Percentiles rank a stretch among this genome's conserved stretches.
Conservation (phyloP, 2,113 vertebrate genomes). For the Dicentrarchus labrax region DNA sequence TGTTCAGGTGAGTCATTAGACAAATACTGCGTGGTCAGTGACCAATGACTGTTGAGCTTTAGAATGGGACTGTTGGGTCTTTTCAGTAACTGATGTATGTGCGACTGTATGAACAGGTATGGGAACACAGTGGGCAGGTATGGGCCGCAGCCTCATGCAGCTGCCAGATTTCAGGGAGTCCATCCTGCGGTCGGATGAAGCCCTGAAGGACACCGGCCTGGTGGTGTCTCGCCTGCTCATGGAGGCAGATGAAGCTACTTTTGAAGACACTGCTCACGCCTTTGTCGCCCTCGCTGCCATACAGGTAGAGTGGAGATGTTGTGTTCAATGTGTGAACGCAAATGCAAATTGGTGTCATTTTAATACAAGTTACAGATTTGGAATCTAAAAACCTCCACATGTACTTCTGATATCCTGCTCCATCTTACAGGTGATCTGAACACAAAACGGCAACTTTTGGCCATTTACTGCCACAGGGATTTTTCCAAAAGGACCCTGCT, state of each 20-base stretch:
- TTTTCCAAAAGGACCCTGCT: too few relatives aligned
- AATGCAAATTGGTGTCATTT: not conserved
- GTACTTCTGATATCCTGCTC: not conserved
- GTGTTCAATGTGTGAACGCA: not conserved
- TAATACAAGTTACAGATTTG: not conserved
- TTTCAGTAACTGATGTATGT: not conserved
- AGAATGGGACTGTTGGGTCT: not conserved
- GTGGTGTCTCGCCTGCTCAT: slow-evolving; percentile 90
- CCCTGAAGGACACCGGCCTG: slow-evolving; percentile 88
- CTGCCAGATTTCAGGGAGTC: slow-evolving; percentile 89
- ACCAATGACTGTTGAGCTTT: not conserved
- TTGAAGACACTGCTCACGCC: slow-evolving; percentile 91
- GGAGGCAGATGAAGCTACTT: slow-evolving; percentile 87
- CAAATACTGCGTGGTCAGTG: not conserved
- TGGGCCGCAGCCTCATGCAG: slow-evolving; percentile 94
- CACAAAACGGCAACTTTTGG: too few relatives aligned
- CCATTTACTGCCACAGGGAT: too few relatives aligned
- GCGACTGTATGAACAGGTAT: slow-evolving; percentile 86
- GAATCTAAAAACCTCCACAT: not conserved
- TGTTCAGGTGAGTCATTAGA: slow-evolving; percentile 89
- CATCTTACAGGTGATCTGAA: not conserved
- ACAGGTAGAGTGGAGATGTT: slow-evolving; percentile 84
- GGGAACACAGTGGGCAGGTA: slow-evolving; percentile 95
- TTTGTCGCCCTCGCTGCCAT: slow-evolving; percentile 95
- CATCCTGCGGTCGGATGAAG: slow-evolving; percentile 89